Conservation (phyloP, 1,140 invertebrate species). For the Tetragonula clypearis region DNA sequence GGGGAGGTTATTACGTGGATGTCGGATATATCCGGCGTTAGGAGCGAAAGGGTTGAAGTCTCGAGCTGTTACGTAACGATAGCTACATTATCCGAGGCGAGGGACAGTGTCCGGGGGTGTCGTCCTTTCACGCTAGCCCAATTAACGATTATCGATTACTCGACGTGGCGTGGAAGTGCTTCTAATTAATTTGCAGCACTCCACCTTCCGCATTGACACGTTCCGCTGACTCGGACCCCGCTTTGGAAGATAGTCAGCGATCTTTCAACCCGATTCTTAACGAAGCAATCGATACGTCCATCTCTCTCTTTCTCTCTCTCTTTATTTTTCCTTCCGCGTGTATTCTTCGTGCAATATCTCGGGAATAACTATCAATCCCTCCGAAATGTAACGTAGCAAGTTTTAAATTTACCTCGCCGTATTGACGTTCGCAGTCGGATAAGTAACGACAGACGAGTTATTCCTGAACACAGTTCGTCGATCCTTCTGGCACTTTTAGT, state of each 20-base stretch:
- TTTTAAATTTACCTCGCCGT: neutral
- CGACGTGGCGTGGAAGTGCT: slow-evolving; percentile 17
- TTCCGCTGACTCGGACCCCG: neutral
- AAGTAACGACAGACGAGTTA: neutral
- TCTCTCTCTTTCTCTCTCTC: too few species aligned
- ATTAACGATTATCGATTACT: slow-evolving; percentile 54
- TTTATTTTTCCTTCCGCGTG: too few species aligned
- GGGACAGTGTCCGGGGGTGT: neutral
- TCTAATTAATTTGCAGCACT: slow-evolving; percentile 38
- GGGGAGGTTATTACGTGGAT: too few species aligned
- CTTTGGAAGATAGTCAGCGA: neutral
- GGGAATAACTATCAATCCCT: neutral
- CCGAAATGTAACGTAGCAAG: neutral
- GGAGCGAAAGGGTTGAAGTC: too few species aligned
- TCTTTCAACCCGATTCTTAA: neutral
- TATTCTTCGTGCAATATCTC: neutral
- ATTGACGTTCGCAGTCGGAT: neutral
- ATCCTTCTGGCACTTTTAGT: neutral
- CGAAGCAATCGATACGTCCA: neutral
- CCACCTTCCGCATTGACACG: slow-evolving; percentile 20
- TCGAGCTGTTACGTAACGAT: neutral
- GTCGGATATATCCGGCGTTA: too few species aligned
- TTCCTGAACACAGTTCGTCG: neutral
- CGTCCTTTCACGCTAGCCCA: slow-evolving; percentile 25
- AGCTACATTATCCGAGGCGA: neutral